Conservation (phyloP, 2,113 vertebrate genomes). For the Genyomyrus donnyi region DNA sequence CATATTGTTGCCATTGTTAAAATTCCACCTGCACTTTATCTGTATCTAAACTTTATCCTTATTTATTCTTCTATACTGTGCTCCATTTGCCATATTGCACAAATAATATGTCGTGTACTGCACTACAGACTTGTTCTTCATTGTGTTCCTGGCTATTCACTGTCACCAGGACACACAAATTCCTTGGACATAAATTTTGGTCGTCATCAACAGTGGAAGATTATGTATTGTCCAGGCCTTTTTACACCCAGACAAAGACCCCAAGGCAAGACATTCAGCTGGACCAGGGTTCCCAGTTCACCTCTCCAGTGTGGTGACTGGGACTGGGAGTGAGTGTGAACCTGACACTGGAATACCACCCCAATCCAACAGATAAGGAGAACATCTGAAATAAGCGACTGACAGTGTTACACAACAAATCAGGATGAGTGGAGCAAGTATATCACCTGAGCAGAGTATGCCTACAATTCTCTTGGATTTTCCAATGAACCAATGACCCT, state of each 20-base stretch:
- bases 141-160: neutral
- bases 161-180: neutral
- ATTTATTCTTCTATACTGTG: neutral
- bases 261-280: neutral
- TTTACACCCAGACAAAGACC: neutral
- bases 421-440: too few species aligned
- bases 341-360: neutral
- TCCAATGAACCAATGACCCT: too few species aligned
- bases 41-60: neutral
- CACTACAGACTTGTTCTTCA: neutral
- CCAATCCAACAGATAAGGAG: neutral
- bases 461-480: too few species aligned
- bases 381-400: neutral
- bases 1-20: neutral
- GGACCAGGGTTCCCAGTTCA: neutral
- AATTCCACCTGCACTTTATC: neutral
- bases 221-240: neutral
- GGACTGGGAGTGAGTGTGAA: neutral
- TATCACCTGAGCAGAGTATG: too few species aligned
- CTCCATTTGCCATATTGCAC: neutral
- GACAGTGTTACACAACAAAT: neutral
- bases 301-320: neutral
- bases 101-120: neutral
- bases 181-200: neutral
- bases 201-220: neutral